These are phyloP conservation scores for Oppia nitens DNA, from an alignment of 1,140 invertebrate species.

Conservation along the genomic window DNA sequence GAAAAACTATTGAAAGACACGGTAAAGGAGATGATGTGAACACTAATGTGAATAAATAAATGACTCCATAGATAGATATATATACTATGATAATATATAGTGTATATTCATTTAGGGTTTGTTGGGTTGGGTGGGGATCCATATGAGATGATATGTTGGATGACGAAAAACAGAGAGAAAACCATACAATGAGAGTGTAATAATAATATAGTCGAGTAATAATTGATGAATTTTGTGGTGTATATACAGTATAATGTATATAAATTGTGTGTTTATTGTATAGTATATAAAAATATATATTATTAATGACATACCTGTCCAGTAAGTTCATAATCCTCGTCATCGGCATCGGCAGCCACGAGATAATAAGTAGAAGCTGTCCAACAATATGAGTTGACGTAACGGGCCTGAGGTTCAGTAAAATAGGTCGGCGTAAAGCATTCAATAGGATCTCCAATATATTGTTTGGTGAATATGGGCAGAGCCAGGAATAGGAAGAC, in stretches of 20 bases:
- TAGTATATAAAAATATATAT: too few species aligned
- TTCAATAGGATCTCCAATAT: conserved; percentile 38
- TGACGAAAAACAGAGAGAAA: neutral
- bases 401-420: conserved; percentile 29
- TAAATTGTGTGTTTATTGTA: too few species aligned
- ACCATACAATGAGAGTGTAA: too few species aligned
- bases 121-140: too few species aligned
- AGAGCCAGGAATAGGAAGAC: conserved; percentile 37
- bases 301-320: conserved; percentile 13
- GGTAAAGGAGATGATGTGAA: neutral
- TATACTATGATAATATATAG: neutral
- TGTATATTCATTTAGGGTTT: neutral
- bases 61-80: neutral
- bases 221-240: too few species aligned
- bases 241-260: too few species aligned
- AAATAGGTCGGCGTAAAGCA: conserved; percentile 32
- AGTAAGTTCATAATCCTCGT: conserved; percentile 19
- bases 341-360: conserved; percentile 22
- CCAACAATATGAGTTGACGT: conserved; percentile 31
- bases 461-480: conserved; percentile 37
- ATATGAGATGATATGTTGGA: neutral
- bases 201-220: too few species aligned
- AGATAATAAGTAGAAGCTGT: conserved; percentile 30
- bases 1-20: neutral
- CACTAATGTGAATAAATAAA: neutral